Percentiles rank a stretch among this genome's conserved stretches.
Conservation (phyloP, 2,888 invertebrate genomes). For the Baronia brevicornis region DNA sequence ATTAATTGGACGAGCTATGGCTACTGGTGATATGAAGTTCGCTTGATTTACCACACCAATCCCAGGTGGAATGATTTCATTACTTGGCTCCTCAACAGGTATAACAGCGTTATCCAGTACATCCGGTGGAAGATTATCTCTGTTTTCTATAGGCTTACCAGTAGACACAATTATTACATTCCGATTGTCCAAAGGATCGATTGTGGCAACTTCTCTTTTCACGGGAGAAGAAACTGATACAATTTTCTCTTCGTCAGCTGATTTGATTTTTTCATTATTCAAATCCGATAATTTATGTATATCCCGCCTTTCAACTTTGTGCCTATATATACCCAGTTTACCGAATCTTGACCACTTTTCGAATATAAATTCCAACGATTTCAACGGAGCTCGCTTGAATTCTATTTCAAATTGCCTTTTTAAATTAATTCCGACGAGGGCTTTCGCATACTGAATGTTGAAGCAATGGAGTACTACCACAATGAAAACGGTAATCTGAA, state of each 20-base stretch:
- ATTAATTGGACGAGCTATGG: not conserved
- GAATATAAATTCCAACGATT: conserved; percentile 11
- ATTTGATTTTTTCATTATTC: too few relatives aligned
- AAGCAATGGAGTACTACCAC: too few relatives aligned
- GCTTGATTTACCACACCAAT: not conserved
- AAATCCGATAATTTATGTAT: not conserved
- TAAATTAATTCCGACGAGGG: conserved; percentile 26
- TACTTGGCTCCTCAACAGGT: conserved; percentile 10
- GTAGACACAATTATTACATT: conserved; percentile 9
- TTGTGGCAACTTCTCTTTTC: conserved; percentile 1
- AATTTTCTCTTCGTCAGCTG: too few relatives aligned
- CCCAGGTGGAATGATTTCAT: conserved; percentile 4
- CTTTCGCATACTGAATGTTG: conserved; percentile 17
- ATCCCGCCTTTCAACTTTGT: conserved; percentile 11
- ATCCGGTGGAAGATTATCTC: conserved; percentile 2
- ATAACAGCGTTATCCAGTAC: conserved; percentile 6
- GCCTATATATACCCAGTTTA: conserved; percentile 10
- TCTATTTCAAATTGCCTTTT: conserved; percentile 39
- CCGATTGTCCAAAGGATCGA: not conserved
- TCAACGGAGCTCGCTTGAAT: conserved; percentile 8
- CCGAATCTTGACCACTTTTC: conserved; percentile 13
- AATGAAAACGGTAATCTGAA: conserved; percentile 25
- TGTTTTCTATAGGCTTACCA: conserved; percentile 1
- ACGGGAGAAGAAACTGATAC: conserved; percentile 7
- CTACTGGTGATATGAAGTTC: conserved; percentile 9